These are phyloP conservation scores for Lordiphosa fenestrarum DNA, from an alignment of 2,888 invertebrate genomes.

Conservation along the genomic window DNA sequence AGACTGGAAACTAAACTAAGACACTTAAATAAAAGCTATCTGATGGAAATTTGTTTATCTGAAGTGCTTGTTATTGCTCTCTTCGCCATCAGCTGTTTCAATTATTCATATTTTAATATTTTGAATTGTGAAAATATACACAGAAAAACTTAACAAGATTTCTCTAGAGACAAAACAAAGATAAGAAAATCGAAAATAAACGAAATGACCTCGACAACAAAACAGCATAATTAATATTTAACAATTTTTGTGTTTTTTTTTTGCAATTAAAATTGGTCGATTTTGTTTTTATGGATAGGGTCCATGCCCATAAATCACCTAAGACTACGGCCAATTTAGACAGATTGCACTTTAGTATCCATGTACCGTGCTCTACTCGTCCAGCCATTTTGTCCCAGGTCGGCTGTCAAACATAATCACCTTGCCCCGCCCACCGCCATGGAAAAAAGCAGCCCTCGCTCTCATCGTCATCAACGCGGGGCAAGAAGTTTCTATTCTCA, in stretches of 20 bases:
- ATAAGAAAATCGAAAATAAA: neutral
- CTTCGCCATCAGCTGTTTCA: conserved; percentile 25
- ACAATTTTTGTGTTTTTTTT: neutral
- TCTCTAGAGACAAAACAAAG: conserved; percentile 9
- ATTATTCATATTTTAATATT: conserved; percentile 28
- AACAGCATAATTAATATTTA: neutral
- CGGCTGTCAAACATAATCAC: conserved; percentile 75
- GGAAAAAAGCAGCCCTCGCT: conserved; percentile 34
- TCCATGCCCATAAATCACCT: conserved; percentile 49
- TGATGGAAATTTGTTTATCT: too few relatives aligned
- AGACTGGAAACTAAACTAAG: too few relatives aligned
- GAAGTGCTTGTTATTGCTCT: too few relatives aligned
- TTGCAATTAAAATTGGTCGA: conserved; percentile 7
- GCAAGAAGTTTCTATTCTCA: conserved; percentile 61
- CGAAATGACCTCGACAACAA: conserved; percentile 1
- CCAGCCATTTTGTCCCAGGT: conserved; percentile 58
- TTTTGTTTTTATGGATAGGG: too few relatives aligned
- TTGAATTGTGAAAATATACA: neutral
- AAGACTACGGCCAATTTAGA: conserved; percentile 34
- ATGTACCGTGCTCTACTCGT: conserved; percentile 56
- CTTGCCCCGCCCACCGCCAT: conserved; percentile 44
- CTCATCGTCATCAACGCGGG: conserved; percentile 9
- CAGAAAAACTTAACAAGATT: conserved; percentile 2
- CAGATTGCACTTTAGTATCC: conserved; percentile 49
- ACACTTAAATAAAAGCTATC: too few relatives aligned